Base-by-base conservation (phyloP, 1,140 invertebrate species). In the Bilobella aurantiaca region DNA sequence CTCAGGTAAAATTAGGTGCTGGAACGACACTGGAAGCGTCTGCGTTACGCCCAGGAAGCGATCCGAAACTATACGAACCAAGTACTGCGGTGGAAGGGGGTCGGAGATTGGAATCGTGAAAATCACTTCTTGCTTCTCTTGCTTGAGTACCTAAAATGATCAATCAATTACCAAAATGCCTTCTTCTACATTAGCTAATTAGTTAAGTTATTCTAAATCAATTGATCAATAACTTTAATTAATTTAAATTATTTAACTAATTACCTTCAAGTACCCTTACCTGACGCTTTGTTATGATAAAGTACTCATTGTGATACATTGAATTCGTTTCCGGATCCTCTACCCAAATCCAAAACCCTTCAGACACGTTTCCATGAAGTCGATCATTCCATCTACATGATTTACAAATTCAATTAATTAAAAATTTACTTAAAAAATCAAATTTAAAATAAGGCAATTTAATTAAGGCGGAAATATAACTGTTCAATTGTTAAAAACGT, bases 281-380 rank as follows among this genome's bases (percentile, higher is more conserved):
- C 81, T 90, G 86, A 80, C 91, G 92, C 78, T 88, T 89, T 21
- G 87, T 90, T 1, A 98, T 77, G 16, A 89, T 82, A 76, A 98
- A 91, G 73, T 91, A 88, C 76, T 99, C 97, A 59, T 89, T 89
- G 80, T 99, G 96, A 77, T 98, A 96, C 75, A 99, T 98, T 70
- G 86, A 86, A 77, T 97, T 93, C 65, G 82, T 89, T 16, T 92
- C 88, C 0, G 93, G 88, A 79, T 99, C 94, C 79, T 98, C 95
- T 18, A 99, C 88, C 93, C 96, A 98, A 59, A 99, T 85, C 91
- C 93, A 98, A 78, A 97, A 99, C 1, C 88, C 83, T 79, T 98
- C 92, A 0, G 87, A 83, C 12, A 82, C 84, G 76, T 87, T 89
- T 0, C 95, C 93, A 76, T 98, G 93, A 63, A 92, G 80, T 68